Base-by-base conservation (phyloP, 2,797 vertebrate genomes). In the Macropodus opercularis region DNA sequence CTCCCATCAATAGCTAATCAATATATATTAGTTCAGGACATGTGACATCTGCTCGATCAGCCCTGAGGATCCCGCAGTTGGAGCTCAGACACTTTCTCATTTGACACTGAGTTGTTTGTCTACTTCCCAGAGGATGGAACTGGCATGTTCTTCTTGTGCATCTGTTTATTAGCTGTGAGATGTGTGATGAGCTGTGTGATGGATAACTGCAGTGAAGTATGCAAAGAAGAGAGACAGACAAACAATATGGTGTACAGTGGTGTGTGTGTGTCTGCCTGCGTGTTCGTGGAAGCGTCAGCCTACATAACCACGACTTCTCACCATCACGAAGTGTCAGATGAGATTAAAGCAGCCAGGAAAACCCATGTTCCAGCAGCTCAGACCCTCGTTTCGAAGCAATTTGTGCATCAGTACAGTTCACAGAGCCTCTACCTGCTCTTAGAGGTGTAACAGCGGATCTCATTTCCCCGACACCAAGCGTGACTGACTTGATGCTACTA, bases 21-120 rank as follows among this genome's bases (percentile, higher is more conserved):
- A 7, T 5, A 46, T 65, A 31, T 18, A 48, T 60, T 26, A 21
- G 2, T 64, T 17, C 11, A 34, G 17, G 71, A 65, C 27, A 22
- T 23, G 39, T 47, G 43, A 8, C 60, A 53, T 69, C 69, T 50
- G 60, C 46, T 40, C 3, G 12, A 27, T 57, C 35, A 29, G 43
- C 43, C 72, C 52, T 26, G 26, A 13, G 72, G 62, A 3, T 3
- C 8, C 12, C 39, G 38, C 49, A 72, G 36, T 22, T 6, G 3
- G 26, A 27, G 6, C 49, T 44, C 6, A 31, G 46, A 76, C 66
- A 75, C 59, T 71, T 70, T 65, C 63, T 70, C 49, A 42, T 77
- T 27, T 77, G 55, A 81, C 69, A 69, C 23, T 4, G 53, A 75
- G 47, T 55, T 61, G 61, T 79, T 74, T 70, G 53, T 57, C 42